Conservation (phyloP, 2,797 vertebrate genomes). For the Neostethus bicornis region DNA sequence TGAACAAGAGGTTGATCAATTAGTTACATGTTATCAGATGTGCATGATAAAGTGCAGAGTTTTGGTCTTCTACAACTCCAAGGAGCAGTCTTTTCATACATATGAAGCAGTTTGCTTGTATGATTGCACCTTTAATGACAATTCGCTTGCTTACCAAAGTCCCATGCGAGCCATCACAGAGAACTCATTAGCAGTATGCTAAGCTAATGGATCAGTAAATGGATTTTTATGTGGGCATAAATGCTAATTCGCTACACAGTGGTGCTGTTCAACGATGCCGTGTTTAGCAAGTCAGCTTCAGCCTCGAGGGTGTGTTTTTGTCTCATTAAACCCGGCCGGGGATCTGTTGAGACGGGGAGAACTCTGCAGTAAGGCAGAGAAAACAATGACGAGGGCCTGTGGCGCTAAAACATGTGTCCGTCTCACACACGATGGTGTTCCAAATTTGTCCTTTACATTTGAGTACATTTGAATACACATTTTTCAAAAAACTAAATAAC, state of each 20-base stretch:
- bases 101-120: slow-evolving; percentile 15
- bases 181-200: slow-evolving; percentile 74
- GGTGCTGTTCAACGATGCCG: slow-evolving; percentile 45
- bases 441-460: slow-evolving; percentile 11
- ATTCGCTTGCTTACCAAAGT: slow-evolving; percentile 45
- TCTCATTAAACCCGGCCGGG: slow-evolving; percentile 58
- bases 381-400: slow-evolving; percentile 15
- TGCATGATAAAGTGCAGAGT: not conserved
- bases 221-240: slow-evolving; percentile 76
- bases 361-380: slow-evolving; percentile 30
- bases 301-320: slow-evolving; percentile 59
- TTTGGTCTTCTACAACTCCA: not conserved
- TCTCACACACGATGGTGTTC: slow-evolving; percentile 23
- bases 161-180: slow-evolving; percentile 59
- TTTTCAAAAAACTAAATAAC: slow-evolving; percentile 14
- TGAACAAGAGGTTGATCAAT: not conserved
- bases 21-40: not conserved
- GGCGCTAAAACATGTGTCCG: slow-evolving; percentile 26
- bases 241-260: slow-evolving; percentile 67
- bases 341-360: slow-evolving; percentile 42
- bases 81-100: slow-evolving; percentile 4
- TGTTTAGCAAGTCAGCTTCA: slow-evolving; percentile 50
- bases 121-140: slow-evolving; percentile 43
- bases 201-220: slow-evolving; percentile 80
- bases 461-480: slow-evolving; percentile 28